Evolutionary conservation across 2,113 vertebrate genomes (phyloP).

Genomic region (Paramormyrops kingsleyae): DNA sequence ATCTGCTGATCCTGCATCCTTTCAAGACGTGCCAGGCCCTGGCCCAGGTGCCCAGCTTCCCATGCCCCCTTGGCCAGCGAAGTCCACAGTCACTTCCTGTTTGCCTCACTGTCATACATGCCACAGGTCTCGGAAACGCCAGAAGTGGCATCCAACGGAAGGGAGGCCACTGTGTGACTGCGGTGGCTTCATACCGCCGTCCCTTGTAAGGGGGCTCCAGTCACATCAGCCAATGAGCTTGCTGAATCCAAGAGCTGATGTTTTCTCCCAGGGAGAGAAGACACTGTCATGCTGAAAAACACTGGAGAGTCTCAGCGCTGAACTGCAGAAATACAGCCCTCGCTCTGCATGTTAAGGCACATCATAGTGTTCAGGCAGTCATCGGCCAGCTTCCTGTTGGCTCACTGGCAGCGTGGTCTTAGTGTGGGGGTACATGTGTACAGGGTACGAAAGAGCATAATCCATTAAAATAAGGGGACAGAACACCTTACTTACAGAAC

Average conservation of each 20-base stretch:
- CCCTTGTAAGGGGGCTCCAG: neutral
- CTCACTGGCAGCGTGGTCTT: neutral
- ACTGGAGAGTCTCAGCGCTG: neutral
- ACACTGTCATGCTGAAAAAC: neutral
- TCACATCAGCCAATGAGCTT: neutral
- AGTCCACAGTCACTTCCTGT: neutral
- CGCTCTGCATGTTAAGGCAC: neutral
- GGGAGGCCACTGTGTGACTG: neutral
- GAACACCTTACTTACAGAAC: neutral
- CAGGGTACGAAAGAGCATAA: neutral
- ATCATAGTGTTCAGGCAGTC: neutral
- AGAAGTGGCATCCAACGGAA: neutral
- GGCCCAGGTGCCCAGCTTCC: neutral
- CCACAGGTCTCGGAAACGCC: neutral
- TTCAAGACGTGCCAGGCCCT: constrained; percentile 1
- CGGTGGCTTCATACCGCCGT: neutral
- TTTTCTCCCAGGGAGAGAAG: neutral
- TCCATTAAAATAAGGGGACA: neutral
- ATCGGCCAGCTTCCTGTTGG: neutral
- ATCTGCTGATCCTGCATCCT: neutral
- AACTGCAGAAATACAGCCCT: neutral
- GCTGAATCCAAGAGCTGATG: neutral
- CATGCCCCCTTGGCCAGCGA: neutral
- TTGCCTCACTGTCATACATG: neutral
- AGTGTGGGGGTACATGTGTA: neutral